Base-by-base conservation (phyloP, 1,140 invertebrate genomes). In the Phortica variegata region DNA sequence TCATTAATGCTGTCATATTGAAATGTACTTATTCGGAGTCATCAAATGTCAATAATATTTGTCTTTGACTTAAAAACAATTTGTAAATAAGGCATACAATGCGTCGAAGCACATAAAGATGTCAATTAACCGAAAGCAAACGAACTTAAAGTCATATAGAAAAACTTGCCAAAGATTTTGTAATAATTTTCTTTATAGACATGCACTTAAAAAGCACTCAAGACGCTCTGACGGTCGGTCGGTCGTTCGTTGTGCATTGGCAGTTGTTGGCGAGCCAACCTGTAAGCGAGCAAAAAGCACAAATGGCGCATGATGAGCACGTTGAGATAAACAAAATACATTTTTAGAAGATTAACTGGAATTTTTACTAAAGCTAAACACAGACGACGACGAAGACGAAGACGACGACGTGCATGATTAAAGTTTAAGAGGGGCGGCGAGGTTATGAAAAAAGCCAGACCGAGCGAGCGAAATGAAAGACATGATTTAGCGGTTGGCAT, bases 151-250 rank as follows among this genome's bases (percentile, higher is more conserved):
- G 26, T 34, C 19, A 34, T n/a, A 20, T 20, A 13, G 12, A 18
- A 13, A 3, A 32, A 15, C 18, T 17, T 34, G 48, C 42, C 20
- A 41, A 33, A 56, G 49, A 39, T 54, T 50, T 48, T 47, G 59
- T 59, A 57, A 68, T 61, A 66, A 62, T 59, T 43, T 60, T 52
- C 47, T 68, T 66, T 66, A 62, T 66, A 55, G 62, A 57, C 62
- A 52, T 66, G 62, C 62, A 66, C 62, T 66, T 66, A 66, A 66
- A 65, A 66, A 66, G 68, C 62, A 66, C 63, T 66, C 60, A 57
- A 57, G n/a, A n/a, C n/a, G n/a, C n/a, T n/a, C n/a, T n/a, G n/a
- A n/a, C n/a, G n/a, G n/a, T n/a, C n/a, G n/a, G n/a, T n/a, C n/a
- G n/a, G n/a, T n/a, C n/a, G n/a, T n/a, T n/a, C n/a, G n/a, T n/a